Evolutionary conservation across 2,113 vertebrate genomes (phyloP), one percentile per base, ranked within the genome.

Genomic region (Tenebrosternarchus preto): DNA sequence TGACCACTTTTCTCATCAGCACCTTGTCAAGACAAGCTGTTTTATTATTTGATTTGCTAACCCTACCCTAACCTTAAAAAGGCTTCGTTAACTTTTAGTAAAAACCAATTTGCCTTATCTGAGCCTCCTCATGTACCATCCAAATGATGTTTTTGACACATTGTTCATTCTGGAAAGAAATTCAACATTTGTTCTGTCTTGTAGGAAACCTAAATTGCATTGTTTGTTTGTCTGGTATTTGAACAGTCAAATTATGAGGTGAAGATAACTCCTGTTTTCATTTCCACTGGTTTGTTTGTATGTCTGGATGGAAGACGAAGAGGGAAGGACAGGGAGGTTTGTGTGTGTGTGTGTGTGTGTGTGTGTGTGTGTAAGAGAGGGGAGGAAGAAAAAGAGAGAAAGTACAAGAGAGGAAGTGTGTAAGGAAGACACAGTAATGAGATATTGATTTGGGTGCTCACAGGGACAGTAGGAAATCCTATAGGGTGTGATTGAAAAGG

Each of bases 371-470:
- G 57, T 27, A 29, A 11, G 17, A 24, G 78, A 74, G 57, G 29
- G 11, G 57, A 61, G 59, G 59, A 31, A 59, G 20, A 61, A 24
- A 20, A 0, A 53, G 72, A 46, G 33, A 76, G 46, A 43, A 19
- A 57, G 15, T 53, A 39, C 76, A 69, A 43, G 33, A 81, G 80
- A 86, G 77, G 76, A 81, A 82, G 82, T 53, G 20, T 33, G 24
- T 25, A 15, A 73, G 59, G 71, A 73, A 39, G 46, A 63, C 76
- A 78, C 76, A 76, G 78, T 87, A 88, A 92, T 88, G 83, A 88
- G 84, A 77, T 88, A 90, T 91, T 89, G 91, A 91, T 89, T 87
- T 66, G 20, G 36, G n/a, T 46, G 27, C 33, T 85, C 61, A 69
- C 70, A 73, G 56, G 27, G 66, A 77, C 79, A 78, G 77, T 68